Evolutionary conservation across 1,140 invertebrate genomes (phyloP).

Genomic region (Dufourea novaeangliae): DNA sequence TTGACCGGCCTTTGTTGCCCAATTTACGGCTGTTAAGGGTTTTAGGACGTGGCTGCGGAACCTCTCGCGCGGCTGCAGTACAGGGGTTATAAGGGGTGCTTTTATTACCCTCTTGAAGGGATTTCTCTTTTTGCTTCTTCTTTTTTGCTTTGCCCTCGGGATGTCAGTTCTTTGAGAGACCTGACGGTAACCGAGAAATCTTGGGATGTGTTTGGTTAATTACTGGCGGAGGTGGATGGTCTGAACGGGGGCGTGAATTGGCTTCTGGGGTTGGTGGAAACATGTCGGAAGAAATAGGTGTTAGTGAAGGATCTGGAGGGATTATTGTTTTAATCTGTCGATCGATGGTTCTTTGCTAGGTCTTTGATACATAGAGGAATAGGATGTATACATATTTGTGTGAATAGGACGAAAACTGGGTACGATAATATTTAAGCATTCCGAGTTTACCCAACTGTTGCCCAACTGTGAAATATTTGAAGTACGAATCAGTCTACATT

Average conservation of each 20-base stretch:
- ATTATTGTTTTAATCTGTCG: no score
- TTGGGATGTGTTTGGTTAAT: no score
- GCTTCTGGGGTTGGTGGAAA: no score
- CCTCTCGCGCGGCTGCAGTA: not conserved
- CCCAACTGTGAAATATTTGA: not conserved
- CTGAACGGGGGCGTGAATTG: no score
- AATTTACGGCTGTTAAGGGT: constrained; percentile 74
- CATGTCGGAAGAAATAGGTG: no score
- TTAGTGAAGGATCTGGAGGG: no score
- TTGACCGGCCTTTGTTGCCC: constrained; percentile 67
- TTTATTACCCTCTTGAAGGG: not conserved
- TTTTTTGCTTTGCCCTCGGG: not conserved
- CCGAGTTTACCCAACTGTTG: not conserved
- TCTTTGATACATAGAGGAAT: no score
- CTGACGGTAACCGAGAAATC: not conserved
- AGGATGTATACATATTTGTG: not conserved
- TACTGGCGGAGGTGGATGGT: no score
- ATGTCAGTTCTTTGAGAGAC: not conserved
- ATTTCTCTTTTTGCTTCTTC: not conserved
- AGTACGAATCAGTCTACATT: not conserved
- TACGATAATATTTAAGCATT: not conserved
- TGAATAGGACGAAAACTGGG: no score
- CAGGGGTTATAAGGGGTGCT: not conserved
- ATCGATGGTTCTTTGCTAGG: no score
- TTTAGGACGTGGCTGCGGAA: constrained; percentile 44